These are phyloP conservation scores for Pollicipes pollicipes DNA, from an alignment of 1,140 invertebrate genomes.

Conservation along the genomic window DNA sequence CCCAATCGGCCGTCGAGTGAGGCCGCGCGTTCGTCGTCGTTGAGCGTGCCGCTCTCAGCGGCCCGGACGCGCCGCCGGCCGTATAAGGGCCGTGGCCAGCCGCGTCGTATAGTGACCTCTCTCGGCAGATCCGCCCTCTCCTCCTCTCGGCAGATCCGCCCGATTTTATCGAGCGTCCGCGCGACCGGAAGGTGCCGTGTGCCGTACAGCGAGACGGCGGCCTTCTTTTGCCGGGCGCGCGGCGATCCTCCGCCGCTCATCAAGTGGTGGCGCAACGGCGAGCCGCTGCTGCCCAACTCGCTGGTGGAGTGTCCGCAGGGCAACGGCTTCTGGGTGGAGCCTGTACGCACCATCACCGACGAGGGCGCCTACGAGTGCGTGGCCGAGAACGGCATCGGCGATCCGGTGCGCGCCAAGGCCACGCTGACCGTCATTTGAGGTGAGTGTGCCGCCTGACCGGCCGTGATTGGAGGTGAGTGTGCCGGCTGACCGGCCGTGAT, in stretches of 20 bases:
- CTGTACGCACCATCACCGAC: conserved; percentile 32
- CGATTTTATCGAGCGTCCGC: conserved; percentile 63
- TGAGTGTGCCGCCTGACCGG: too few relatives aligned
- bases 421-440: conserved; percentile 32
- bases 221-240: conserved; percentile 83
- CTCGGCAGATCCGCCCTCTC: too few relatives aligned
- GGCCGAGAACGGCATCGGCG: conserved; percentile 87
- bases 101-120: background rate
- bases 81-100: too few relatives aligned
- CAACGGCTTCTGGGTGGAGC: conserved; percentile 11
- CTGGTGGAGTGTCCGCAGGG: background rate
- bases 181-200: conserved; percentile 70
- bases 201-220: conserved; percentile 68
- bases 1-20: too few relatives aligned
- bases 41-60: too few relatives aligned
- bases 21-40: too few relatives aligned
- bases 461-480: too few relatives aligned
- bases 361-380: conserved; percentile 87
- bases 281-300: conserved; percentile 23
- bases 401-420: conserved; percentile 72
- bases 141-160: conserved; percentile 52
- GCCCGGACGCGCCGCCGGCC: too few relatives aligned
- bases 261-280: conserved; percentile 75
- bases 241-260: conserved; percentile 73
- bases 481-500: too few relatives aligned